Evolutionary conservation across 2,113 vertebrate species (phyloP).

Genomic region (Hylia prasina): DNA sequence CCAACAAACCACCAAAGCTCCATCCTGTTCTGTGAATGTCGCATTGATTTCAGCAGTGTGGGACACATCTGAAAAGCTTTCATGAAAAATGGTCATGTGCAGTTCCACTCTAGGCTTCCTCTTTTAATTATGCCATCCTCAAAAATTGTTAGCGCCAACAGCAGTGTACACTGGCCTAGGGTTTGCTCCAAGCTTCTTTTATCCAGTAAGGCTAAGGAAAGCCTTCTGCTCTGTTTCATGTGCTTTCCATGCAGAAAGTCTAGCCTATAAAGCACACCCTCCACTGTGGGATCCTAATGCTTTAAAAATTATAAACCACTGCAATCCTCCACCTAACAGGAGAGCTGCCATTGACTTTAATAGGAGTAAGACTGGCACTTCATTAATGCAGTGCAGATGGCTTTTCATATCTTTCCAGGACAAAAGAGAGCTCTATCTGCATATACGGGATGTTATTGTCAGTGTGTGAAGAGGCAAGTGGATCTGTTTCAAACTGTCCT

Average conservation of each 20-base stretch:
- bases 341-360: not conserved
- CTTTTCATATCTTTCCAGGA: not conserved
- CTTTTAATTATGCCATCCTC: not conserved
- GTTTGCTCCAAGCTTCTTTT: not conserved
- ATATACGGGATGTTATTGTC: not conserved
- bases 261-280: not conserved
- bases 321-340: not conserved
- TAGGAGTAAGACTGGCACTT: not conserved
- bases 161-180: not conserved
- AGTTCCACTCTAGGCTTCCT: not conserved
- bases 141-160: not conserved
- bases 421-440: not conserved
- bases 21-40: slow-evolving; percentile 35
- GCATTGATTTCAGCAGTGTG: not conserved
- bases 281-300: not conserved
- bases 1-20: slow-evolving; percentile 28
- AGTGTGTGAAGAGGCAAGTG: not conserved
- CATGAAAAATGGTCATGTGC: not conserved
- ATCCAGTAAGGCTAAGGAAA: not conserved
- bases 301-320: not conserved
- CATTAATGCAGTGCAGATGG: not conserved
- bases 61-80: slow-evolving; percentile 9
- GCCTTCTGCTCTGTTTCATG: not conserved
- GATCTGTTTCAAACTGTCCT: not conserved
- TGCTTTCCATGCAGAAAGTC: not conserved